These are phyloP conservation scores for Diarsia rubi DNA, from an alignment of 2,888 invertebrate species.

Conservation along the genomic window DNA sequence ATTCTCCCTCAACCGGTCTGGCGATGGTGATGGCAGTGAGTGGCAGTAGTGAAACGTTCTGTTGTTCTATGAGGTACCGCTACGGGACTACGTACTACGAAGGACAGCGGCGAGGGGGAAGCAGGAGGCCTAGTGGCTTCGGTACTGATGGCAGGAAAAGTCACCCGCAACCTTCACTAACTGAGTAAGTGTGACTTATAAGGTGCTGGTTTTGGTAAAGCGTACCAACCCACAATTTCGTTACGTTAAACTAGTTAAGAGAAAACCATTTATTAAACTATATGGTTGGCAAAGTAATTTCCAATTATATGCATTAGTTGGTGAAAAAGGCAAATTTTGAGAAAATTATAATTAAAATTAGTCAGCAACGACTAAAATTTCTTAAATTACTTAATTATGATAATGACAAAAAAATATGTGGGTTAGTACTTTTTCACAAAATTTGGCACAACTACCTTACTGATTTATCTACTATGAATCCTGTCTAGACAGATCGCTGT, in stretches of 20 bases:
- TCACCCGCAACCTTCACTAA: constrained; percentile 74
- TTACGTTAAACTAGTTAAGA: neutral
- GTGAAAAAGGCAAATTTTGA: too few species aligned
- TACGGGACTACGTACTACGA: constrained; percentile 60
- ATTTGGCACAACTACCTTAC: neutral
- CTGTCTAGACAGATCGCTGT: neutral
- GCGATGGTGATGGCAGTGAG: constrained; percentile 6
- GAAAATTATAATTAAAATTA: too few species aligned
- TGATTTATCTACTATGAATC: neutral
- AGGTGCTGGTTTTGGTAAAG: neutral
- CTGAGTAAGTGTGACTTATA: constrained; percentile 68
- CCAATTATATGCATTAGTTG: too few species aligned
- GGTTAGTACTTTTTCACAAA: constrained; percentile 28
- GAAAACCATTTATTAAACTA: too few species aligned
- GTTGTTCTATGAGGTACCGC: constrained; percentile 57
- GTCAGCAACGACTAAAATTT: too few species aligned
- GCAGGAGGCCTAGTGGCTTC: constrained; percentile 90
- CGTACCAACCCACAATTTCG: neutral
- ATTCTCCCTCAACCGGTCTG: neutral
- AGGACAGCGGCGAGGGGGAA: constrained; percentile 94
- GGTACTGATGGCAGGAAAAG: constrained; percentile 64
- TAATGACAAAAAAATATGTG: neutral
- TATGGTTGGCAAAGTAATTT: too few species aligned
- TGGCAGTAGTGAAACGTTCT: constrained; percentile 43
- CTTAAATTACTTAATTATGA: too few species aligned